Conservation (phyloP, 2,113 vertebrate species). For the Herpailurus yagouaroundi region DNA sequence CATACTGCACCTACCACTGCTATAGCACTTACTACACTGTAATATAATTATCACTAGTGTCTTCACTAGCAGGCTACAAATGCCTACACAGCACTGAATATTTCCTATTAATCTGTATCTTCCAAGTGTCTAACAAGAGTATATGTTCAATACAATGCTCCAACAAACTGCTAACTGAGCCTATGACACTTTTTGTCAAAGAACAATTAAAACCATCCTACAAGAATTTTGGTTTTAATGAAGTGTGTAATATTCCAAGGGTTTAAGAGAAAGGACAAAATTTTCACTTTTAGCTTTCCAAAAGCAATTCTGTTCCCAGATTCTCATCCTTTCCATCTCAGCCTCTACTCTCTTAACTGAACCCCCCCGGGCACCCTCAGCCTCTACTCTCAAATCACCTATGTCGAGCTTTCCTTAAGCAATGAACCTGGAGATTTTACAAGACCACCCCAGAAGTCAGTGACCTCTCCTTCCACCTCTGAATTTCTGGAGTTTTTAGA, state of each 20-base stretch:
- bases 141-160: background rate
- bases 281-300: conserved; percentile 11
- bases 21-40: background rate
- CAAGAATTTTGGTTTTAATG: background rate
- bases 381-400: background rate
- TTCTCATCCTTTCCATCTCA: background rate
- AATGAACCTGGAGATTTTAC: background rate
- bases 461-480: background rate
- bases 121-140: background rate
- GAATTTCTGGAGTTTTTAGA: background rate
- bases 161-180: background rate
- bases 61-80: background rate
- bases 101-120: background rate
- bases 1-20: background rate
- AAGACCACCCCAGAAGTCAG: background rate
- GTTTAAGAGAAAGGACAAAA: conserved; percentile 14
- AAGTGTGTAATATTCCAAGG: background rate
- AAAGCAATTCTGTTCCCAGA: background rate
- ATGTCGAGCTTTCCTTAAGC: background rate
- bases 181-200: background rate
- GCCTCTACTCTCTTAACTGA: background rate
- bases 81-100: background rate
- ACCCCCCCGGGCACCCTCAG: background rate
- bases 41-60: background rate
- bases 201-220: background rate